A percentile compares a stretch with the other conserved stretches of the same genome.
These are phyloP conservation scores for Gavialis gangeticus DNA, from an alignment of 2,113 vertebrate species.

Conservation along the genomic window DNA sequence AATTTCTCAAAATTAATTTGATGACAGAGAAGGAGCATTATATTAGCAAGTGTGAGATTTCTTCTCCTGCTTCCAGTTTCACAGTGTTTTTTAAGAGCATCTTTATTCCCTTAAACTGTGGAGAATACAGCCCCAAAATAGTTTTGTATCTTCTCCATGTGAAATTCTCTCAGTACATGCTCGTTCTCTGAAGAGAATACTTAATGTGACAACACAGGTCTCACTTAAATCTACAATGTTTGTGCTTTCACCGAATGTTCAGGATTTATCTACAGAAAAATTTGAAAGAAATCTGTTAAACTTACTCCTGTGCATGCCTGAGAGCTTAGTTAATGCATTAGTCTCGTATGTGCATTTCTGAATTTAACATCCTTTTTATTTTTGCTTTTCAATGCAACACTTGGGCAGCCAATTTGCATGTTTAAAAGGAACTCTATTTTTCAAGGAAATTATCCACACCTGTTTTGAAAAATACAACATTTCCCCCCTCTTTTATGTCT, in stretches of 20 bases:
- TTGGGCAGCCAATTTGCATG: background rate
- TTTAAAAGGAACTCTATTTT: background rate
- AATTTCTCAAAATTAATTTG: no score
- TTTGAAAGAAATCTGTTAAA: background rate
- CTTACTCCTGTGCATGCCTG: background rate
- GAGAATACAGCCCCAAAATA: background rate
- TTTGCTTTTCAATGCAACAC: background rate
- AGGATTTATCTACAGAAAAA: background rate
- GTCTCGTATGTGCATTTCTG: fast-evolving
- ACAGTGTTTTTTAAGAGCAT: no score
- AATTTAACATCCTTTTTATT: background rate
- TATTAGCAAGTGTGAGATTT: no score
- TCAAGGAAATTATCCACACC: slow-evolving; percentile 17
- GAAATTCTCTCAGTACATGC: background rate
- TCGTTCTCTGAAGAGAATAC: background rate
- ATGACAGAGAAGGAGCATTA: no score
- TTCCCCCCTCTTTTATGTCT: background rate
- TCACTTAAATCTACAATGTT: background rate
- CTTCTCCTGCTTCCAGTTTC: no score
- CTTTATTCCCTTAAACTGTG: background rate
- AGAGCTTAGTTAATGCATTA: background rate
- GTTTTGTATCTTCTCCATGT: background rate
- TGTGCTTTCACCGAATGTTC: slow-evolving; percentile 13
- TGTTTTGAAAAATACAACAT: slow-evolving; percentile 13
- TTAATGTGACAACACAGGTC: background rate